Base-by-base conservation (phyloP, 2,888 invertebrate species). In the Suillia variegata region DNA sequence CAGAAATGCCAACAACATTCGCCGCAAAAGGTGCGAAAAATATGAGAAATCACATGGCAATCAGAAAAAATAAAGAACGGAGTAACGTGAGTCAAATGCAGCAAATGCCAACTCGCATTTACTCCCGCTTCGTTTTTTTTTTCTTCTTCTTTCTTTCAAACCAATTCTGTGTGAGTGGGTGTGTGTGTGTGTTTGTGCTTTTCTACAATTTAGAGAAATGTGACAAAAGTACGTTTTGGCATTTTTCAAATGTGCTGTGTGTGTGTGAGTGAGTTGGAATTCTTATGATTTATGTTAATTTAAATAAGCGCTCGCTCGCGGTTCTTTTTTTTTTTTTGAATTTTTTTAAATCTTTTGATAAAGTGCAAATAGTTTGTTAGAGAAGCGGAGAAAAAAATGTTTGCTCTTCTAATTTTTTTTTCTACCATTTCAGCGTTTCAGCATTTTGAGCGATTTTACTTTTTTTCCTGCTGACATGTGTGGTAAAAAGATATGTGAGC, bases 241-340 rank as follows among this genome's bases (percentile, higher is more conserved):
- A 56, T 49, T 49, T 56, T 54, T 58, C 24, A n/a, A 13, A 38
- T 38, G 38, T 38, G 45, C 20, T 38, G 38, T 38, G 45, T 13
- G 38, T 13, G n/a, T 38, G 38, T 38, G 45, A 5, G 13, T 45
- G 45, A 18, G 18, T 45, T 20, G 45, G 45, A 71, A 69, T 70
- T 71, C 71, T 74, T 75, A 69, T 76, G 76, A 75, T 75, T 75
- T 71, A 75, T 76, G 71, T 71, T 75, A 74, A 74, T 75, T 74
- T 72, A 72, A 72, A 74, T 74, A 71, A 74, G 70, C 67, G 62
- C 71, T 60, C n/a, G n/a, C n/a, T n/a, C n/a, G n/a, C n/a, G n/a
- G n/a, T n/a, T n/a, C n/a, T n/a, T n/a, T n/a, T n/a, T 64, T 65
- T 62, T 54, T 47, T 60, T 64, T 64, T 38, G n/a, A 8, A 24